Evolutionary conservation across 2,113 vertebrate genomes (phyloP).

Genomic region (Serinus canaria): DNA sequence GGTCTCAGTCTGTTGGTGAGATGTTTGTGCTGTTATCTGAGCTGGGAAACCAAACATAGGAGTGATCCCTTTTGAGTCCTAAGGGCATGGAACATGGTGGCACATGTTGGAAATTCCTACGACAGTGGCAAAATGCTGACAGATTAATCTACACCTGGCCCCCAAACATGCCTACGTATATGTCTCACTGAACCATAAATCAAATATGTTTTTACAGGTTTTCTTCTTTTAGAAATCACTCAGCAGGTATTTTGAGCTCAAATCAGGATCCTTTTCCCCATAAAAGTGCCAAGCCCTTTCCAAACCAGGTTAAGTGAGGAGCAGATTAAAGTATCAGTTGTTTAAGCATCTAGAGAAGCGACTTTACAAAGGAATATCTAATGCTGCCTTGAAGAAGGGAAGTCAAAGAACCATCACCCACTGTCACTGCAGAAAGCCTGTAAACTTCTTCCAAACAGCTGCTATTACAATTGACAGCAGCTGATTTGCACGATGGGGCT

Average conservation of each 20-base stretch:
- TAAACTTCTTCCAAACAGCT: not conserved
- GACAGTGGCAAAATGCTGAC: constrained; percentile 39
- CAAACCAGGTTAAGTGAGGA: not conserved
- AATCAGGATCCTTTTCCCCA: constrained; percentile 5
- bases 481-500: accelerated
- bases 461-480: not conserved
- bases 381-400: not conserved
- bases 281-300: not conserved
- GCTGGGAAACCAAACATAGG: constrained; percentile 35
- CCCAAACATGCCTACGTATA: not conserved
- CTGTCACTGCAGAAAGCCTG: not conserved
- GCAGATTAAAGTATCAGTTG: not conserved
- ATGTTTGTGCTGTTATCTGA: constrained; percentile 32
- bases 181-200: constrained; percentile 3
- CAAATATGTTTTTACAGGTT: constrained; percentile 38
- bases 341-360: not conserved
- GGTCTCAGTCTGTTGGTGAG: not conserved
- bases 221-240: constrained; percentile 62
- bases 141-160: constrained; percentile 51
- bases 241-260: constrained; percentile 3
- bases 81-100: not conserved
- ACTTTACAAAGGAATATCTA: not conserved
- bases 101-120: constrained; percentile 51
- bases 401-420: not conserved
- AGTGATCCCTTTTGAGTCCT: not conserved